Evolutionary conservation across 1,140 invertebrate species (phyloP), one percentile per base, ranked within the genome.

Genomic region (Cepaea nemoralis): DNA sequence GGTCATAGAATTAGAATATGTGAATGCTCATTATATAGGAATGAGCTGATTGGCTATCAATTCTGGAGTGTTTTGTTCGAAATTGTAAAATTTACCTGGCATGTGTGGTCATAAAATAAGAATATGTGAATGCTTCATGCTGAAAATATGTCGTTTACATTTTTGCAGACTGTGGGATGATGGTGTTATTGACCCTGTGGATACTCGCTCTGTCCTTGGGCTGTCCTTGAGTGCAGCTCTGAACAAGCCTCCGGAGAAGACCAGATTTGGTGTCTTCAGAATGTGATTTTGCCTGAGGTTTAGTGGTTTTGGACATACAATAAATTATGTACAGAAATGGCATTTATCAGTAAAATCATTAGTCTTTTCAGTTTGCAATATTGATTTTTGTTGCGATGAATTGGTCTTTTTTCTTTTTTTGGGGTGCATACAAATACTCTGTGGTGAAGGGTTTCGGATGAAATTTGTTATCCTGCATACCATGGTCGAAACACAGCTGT

Each of bases 111-210:
- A 66, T 78, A 12, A 66, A 63, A 1, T 39, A 14, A 31, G 37
- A 14, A 10, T 37, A 50, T 33, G 6, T 45, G 24, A 39, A 22
- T 37, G 27, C 69, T 42, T 59, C 27, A 50, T 24, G 35, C 14
- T 73, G 63, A n/a, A n/a, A n/a, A n/a, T n/a, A n/a, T n/a, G n/a
- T n/a, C n/a, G n/a, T n/a, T n/a, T n/a, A n/a, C 71, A 42, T 78
- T 24, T 45, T 31, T 85, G 5, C 83, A 91, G 91, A 83, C 83
- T 92, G 40, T 92, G 91, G 91, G 91, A 92, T 84, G 91, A 92
- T 84, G 91, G 91, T 24, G 88, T 92, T 24, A 92, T 92, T 63
- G 91, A 92, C 80, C 91, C 91, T 12, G 85, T 75, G 5, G 89
- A 91, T 82, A 92, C 91, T 10, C 82, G 91, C 24, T 84, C 83